A percentile compares a stretch with the other conserved stretches of the same genome.
These are phyloP conservation scores for Urocynchramus pylzowi DNA, from an alignment of 2,113 vertebrate genomes.

Conservation along the genomic window DNA sequence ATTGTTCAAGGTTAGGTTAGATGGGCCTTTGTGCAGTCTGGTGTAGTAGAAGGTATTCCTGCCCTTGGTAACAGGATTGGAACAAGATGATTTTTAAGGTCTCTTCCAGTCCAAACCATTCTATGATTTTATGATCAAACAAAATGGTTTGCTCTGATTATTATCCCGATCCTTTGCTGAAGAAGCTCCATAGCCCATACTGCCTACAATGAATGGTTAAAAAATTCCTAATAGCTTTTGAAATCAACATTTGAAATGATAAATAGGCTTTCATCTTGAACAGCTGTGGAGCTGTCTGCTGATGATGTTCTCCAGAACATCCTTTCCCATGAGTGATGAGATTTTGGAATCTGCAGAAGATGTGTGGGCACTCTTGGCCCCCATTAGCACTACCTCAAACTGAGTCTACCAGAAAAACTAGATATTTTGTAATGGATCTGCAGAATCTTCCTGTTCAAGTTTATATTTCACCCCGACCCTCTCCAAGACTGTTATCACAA, in stretches of 20 bases:
- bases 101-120: background rate
- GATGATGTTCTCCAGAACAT: constrained; percentile 2
- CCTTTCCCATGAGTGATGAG: background rate
- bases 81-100: background rate
- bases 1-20: background rate
- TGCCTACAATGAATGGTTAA: background rate
- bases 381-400: background rate
- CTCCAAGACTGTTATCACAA: background rate
- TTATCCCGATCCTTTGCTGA: accelerated
- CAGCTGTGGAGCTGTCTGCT: constrained; percentile 1
- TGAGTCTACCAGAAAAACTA: background rate
- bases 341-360: background rate
- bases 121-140: background rate
- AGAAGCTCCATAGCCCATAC: background rate
- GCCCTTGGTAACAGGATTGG: background rate
- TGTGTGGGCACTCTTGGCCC: constrained; percentile 5
- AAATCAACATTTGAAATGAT: background rate
- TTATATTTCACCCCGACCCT: background rate
- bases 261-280: background rate
- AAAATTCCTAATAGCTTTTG: constrained; percentile 11
- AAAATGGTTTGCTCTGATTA: background rate
- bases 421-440: background rate
- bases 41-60: background rate
- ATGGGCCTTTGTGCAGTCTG: background rate
- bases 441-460: background rate